These are phyloP conservation scores for Syrrhaptes paradoxus DNA, from an alignment of 2,113 vertebrate genomes.

Conservation along the genomic window DNA sequence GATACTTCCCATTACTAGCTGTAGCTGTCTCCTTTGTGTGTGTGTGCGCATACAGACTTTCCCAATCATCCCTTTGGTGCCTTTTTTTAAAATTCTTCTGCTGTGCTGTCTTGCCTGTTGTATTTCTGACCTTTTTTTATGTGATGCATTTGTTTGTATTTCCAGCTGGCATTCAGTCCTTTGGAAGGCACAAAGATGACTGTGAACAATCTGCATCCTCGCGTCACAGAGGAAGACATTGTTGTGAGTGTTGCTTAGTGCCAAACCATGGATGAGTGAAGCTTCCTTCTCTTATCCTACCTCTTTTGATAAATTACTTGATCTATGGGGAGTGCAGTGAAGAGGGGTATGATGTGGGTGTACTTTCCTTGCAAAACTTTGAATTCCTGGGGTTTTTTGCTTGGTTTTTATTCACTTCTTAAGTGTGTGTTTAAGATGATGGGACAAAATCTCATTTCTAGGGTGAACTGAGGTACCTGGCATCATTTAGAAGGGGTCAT, in stretches of 20 bases:
- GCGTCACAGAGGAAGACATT: slow-evolving; percentile 97
- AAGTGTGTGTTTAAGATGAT: neutral
- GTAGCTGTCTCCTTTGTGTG: neutral
- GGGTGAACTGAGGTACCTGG: neutral
- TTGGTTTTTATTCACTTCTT: neutral
- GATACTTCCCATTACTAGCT: neutral
- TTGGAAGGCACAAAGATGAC: slow-evolving; percentile 98
- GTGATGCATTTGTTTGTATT: slow-evolving; percentile 11
- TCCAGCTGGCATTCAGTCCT: slow-evolving; percentile 89
- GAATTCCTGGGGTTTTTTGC: neutral
- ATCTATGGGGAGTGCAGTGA: neutral
- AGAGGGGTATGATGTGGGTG: neutral
- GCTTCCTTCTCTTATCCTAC: neutral
- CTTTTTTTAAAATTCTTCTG: neutral
- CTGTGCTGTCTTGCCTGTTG: neutral
- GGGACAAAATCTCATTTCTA: neutral
- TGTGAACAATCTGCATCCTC: slow-evolving; percentile 94
- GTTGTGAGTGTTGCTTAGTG: slow-evolving; percentile 82
- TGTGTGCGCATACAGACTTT: neutral
- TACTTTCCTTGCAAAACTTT: neutral
- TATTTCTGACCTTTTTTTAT: neutral
- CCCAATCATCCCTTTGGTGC: neutral
- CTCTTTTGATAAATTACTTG: neutral
- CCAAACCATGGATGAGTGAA: neutral
- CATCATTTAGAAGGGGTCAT: neutral